Base-by-base conservation (phyloP, 2,113 vertebrate genomes). In the Aptenodytes forsteri region DNA sequence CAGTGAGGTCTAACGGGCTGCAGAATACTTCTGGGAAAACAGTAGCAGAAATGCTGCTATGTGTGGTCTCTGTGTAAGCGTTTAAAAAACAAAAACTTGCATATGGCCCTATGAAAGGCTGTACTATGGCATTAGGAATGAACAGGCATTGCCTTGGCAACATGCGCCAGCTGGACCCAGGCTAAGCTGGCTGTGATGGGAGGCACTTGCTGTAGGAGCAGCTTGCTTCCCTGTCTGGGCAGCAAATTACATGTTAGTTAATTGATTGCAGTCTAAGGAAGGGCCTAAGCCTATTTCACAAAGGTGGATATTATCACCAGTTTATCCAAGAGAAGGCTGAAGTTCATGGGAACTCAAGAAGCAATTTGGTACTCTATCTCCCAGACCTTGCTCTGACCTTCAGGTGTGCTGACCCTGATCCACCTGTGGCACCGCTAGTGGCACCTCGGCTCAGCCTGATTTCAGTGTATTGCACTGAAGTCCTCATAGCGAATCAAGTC, bases 161-260 rank as follows among this genome's bases (percentile, higher is more conserved):
- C 7, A 13, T 1, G 3, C 7, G 23, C 7, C 6, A 36, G 32
- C 27, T 0, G 4, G 44, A 65, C 42, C 6, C 29, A 19, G 67
- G 61, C 34, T 30, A 80, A n/a, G 3, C 55, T 65, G 38, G 15
- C 78, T 80, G 23, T 27, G 44, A 55, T 18, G 32, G 61, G 46
- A 87, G 27, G 30, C 38, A 12, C 22, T 38, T 78, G 38, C 38
- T 30, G 23, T 25, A 75, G 71, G 29, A 79, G 23, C 7, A 11
- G 15, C 19, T 62, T 82, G 7, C 30, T 49, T 46, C 32, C 20
- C 16, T 78, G 5, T 20, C 49, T 23, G 32, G 49, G 30, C 23
- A 78, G 56, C 7, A 59, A 46, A 69, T n/a, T 9, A 27, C 13
- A 10, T 42, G 6, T 50, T 61, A 21, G 29, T 16, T 77, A 18